Evolutionary conservation across 1,140 invertebrate genomes (phyloP), one percentile per base, ranked within the genome.

Genomic region (Drosophila azteca): DNA sequence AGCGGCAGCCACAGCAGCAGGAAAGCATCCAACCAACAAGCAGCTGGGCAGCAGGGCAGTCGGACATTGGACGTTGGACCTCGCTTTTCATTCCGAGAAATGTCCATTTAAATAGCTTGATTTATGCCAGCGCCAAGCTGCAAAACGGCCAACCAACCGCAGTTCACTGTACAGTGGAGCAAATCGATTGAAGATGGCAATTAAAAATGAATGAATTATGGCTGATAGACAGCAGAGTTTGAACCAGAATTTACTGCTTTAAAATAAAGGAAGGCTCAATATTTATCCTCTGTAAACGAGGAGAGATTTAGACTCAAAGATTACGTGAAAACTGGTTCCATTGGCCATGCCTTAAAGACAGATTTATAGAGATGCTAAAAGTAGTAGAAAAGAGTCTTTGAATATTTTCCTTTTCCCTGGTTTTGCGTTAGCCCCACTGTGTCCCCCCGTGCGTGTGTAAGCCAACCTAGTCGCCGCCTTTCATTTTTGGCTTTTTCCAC

Each of bases 71-170:
- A 26, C 3, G 24, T 26, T 43, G 74, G 50, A 64, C 73, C 73
- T 51, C 51, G 59, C 59, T 74, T 69, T 60, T 77, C 82, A 78
- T 81, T 70, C 77, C 78, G 61, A 75, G 82, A 81, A 85, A 87
- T 78, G 77, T 78, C 68, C 78, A 87, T 87, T 85, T 85, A 87
- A 85, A 85, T 85, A 79, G 82, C 82, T 87, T 85, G 82, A 85
- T 85, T 85, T 87, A 85, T 85, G 82, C 65, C 64, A 81, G 80
- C 57, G 72, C 63, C 70, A 78, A 84, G 58, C 77, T 79, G 65
- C 77, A 73, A 72, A 72, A 58, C 66, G 58, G 53, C 46, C 62
- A 61, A 58, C 29, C 52, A 65, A 53, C 57, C 29, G 13, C 15
- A 11, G 57, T 8, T 0, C 0, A 7, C n/a, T 0, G 2, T 0